Base-by-base conservation (phyloP, 2,113 vertebrate species). In the Mastomys coucha region DNA sequence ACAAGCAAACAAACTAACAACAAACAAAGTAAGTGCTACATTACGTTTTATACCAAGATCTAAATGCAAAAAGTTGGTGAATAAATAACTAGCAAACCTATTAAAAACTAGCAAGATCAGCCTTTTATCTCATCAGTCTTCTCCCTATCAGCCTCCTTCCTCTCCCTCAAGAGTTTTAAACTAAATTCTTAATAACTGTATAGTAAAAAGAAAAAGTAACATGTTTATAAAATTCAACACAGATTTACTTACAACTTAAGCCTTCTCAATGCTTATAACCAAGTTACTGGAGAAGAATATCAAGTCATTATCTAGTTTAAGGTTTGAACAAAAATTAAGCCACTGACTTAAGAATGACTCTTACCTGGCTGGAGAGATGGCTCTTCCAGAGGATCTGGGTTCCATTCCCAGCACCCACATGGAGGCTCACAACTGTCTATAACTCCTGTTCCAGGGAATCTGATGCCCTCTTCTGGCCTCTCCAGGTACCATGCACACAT, bases 221-320 rank as follows among this genome's bases (percentile, higher is more conserved):
- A 67, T 24, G n/a, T 19, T 78, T 77, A 69, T 72, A 94, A 96
- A 94, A 91, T 42, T 22, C 20, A 91, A 45, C 42, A 90, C 33
- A 42, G 10, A 96, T 73, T 93, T 91, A 95, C 60, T 89, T 73
- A 95, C 19, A 87, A 51, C 26, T 95, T 89, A 94, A 91, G 82
- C 42, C 73, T 94, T 49, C 45, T 60, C 81, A 96, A 84, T 77
- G 58, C 10, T 56, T 93, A 60, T 12, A 89, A 93, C 31, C 31
- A 94, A 91, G 11, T 45, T 88, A 90, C 4, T 69, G 7, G 22
- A 20, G 94, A 58, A 93, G 45, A 72, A 90, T 9, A 92, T 28
- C 45, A 95, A 51, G 84, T 90, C 93, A 94, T 88, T 92, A 93
- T 9, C 60, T 85, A 92, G 36, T 93, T 78, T 94, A 73, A 95